phyloP scores from a whole-genome alignment of 2,797 vertebrate species.

The Hypotaenidia philippensis region DNA sequence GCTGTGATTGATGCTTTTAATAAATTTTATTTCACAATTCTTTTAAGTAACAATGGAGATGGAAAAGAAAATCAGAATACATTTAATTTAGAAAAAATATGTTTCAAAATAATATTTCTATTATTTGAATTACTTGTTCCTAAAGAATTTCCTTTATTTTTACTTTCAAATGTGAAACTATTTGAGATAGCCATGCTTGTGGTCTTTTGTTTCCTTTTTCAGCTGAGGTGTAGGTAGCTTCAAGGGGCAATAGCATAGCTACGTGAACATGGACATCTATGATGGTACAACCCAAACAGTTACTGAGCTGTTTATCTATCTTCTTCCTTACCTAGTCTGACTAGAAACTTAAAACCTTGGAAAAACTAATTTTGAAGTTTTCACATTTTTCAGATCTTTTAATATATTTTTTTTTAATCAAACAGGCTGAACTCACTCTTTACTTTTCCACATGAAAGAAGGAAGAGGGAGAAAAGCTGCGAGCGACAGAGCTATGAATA shows the following conservation, averaged over 20 bases:
- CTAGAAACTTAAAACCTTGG: background rate
- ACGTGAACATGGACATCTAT: rapidly evolving
- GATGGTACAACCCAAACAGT: background rate
- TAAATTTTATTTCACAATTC: rapidly evolving
- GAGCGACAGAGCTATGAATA: background rate
- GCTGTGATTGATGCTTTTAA: background rate
- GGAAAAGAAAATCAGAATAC: background rate
- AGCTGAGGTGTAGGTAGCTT: background rate
- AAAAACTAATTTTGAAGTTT: background rate
- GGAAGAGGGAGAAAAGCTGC: background rate
- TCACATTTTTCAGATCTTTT: background rate
- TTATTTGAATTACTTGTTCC: background rate
- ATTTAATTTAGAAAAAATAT: background rate
- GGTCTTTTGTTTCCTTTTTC: background rate
- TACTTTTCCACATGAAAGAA: background rate
- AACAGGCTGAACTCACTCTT: background rate
- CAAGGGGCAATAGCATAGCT: rapidly evolving
- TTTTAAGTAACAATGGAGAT: background rate
- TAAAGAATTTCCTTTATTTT: background rate
- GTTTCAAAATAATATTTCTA: background rate
- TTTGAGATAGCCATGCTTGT: background rate
- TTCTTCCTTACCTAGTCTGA: background rate
- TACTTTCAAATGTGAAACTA: background rate
- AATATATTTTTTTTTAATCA: background rate
- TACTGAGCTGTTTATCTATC: background rate